Evolutionary conservation across 2,888 invertebrate species (phyloP), one percentile per base, ranked within the genome.

Genomic region (Thelaira solivaga): DNA sequence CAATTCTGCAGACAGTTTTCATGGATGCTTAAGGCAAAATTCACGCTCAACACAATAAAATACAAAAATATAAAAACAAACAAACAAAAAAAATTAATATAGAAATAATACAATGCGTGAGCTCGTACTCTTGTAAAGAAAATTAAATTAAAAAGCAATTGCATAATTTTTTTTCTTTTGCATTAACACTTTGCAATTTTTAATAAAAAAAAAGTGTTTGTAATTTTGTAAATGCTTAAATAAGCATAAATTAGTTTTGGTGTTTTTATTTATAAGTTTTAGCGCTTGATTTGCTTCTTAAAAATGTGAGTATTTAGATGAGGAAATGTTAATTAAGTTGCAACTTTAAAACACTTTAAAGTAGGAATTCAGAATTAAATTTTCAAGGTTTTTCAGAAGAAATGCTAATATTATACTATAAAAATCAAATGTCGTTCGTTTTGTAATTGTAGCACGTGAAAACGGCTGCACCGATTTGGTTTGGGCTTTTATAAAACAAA

Each of bases 21-120:
- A 73, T 55, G 62, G 22, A 8, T 29, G 67, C 74, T 51, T 29
- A 2, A 59, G 36, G 67, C 74, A 26, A 67, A n/a, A 41, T 72
- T 51, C 53, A 31, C 61, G 36, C 24, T 43, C 20, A 29, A 36
- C 34, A 53, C 34, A 34, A 26, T 6, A 29, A 16, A 29, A 69
- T 13, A 18, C 47, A 41, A 22, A 18, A 26, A 18, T n/a, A n/a
- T n/a, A n/a, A n/a, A n/a, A n/a, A n/a, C n/a, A n/a, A 41, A 18
- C 10, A 41, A 31, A 2, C 22, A 34, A 5, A 34, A 13, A 34
- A 22, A 20, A 31, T 31, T 13, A 45, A 22, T 34, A 3, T 26
- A 7, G 10, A 0, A 49, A 49, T 4, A 26, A 22, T 7, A 24
- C 11, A 41, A 29, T 59, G 47, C 11, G 22, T 49, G 26, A n/a